phyloP scores from a whole-genome alignment of 2,888 invertebrate genomes.

The Neoitamus cyanurus region DNA sequence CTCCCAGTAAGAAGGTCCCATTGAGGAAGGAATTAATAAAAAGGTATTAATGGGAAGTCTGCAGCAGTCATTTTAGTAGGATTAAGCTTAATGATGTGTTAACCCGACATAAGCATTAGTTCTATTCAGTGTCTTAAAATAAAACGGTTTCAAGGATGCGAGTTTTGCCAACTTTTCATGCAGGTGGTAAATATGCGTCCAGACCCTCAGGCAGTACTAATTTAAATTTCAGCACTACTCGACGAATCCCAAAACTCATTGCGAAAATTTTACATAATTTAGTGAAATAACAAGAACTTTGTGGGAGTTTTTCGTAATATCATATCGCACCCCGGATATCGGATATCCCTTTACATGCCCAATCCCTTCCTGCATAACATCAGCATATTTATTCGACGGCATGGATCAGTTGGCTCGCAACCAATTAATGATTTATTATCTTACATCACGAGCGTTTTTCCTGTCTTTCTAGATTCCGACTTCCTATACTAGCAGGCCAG shows the following conservation, averaged over 20 bases:
- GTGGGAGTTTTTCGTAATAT: neutral
- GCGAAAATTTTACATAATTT: neutral
- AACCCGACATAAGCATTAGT: neutral
- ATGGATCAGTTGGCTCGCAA: neutral
- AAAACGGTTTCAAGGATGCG: neutral
- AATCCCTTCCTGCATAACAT: too few relatives aligned
- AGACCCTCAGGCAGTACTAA: neutral
- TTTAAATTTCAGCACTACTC: neutral
- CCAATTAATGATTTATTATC: neutral
- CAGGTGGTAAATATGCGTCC: neutral
- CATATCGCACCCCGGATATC: neutral
- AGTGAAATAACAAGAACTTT: neutral
- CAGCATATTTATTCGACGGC: neutral
- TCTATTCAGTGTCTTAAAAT: neutral
- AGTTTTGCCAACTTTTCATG: neutral
- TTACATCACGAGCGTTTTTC: neutral
- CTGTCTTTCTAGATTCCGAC: neutral
- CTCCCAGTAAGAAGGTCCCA: neutral
- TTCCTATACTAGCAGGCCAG: neutral
- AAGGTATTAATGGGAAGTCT: neutral
- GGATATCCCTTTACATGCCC: neutral
- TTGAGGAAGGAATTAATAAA: slow-evolving; percentile 10
- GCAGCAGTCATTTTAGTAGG: neutral
- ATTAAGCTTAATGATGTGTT: slow-evolving; percentile 21
- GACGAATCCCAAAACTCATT: neutral